These are phyloP conservation scores for Cheilosia pagana DNA, from an alignment of 2,888 invertebrate species.

Conservation along the genomic window DNA sequence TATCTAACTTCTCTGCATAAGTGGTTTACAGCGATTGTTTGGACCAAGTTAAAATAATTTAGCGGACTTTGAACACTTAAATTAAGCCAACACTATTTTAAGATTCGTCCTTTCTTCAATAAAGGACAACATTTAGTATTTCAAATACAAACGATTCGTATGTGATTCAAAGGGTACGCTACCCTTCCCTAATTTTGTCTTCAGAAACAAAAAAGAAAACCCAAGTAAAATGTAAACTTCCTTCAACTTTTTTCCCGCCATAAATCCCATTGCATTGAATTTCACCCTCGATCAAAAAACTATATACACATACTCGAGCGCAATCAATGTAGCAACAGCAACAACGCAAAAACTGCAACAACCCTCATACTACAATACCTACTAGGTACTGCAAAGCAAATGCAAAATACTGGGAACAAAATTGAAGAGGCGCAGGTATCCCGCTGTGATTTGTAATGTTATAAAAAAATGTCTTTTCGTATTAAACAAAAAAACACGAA, in stretches of 20 bases:
- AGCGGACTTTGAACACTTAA: too few species aligned
- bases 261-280: slow-evolving; percentile 60
- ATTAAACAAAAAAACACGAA: slow-evolving; percentile 43
- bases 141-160: too few species aligned
- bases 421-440: slow-evolving; percentile 65
- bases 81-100: too few species aligned
- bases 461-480: slow-evolving; percentile 44
- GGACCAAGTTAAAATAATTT: too few species aligned
- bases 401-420: slow-evolving; percentile 68
- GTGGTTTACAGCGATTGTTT: too few species aligned
- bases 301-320: slow-evolving; percentile 13
- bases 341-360: slow-evolving; percentile 68
- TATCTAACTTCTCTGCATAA: too few species aligned
- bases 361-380: slow-evolving; percentile 52
- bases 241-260: slow-evolving; percentile 64
- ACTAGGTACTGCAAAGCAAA: slow-evolving; percentile 41
- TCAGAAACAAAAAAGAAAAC: not conserved
- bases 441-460: slow-evolving; percentile 65
- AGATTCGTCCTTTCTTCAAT: too few species aligned
- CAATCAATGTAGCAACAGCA: slow-evolving; percentile 60
- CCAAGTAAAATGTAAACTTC: slow-evolving; percentile 27
- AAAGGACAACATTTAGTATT: too few species aligned
- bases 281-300: slow-evolving; percentile 67
- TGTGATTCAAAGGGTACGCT: too few species aligned
- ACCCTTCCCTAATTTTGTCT: too few species aligned